Evolutionary conservation across 1,140 invertebrate genomes (phyloP), one percentile per base, ranked within the genome.

Genomic region (Drosophila nigrodunni): DNA sequence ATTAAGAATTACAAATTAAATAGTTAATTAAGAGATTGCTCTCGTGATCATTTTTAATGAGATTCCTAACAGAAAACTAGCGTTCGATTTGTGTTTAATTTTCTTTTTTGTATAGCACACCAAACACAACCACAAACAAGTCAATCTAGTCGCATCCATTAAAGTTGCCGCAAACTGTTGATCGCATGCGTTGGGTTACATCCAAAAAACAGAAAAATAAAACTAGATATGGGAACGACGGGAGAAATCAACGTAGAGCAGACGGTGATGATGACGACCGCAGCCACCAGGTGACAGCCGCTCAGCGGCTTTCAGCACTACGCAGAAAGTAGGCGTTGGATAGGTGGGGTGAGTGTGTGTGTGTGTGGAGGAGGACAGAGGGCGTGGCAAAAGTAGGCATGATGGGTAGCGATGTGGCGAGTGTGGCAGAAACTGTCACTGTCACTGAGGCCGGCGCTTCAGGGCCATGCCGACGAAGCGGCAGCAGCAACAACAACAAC

Each of bases 281-380:
- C 74, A 74, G 44, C 43, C 62, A 50, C 34, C 62, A 71, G 67
- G 76, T 76, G 60, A 76, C 67, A 76, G 66, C 60, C 66, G 58
- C 70, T 76, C 43, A 65, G 72, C 65, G 71, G 72, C 72, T 65
- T 78, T 78, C 75, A 30, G 25, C 76, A 78, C 70, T 73, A 75
- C 76, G 39, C 61, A n/a, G 39, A 52, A 21, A 68, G 7, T 4
- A 30, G 25, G 25, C 25, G 25, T 4, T 30, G 25, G 2, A 6
- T 8, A 21, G 35, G 30, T 13, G 7, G 15, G 25, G 60, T 62
- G 13, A 8, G 25, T 8, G 64, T 25, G 11, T 21, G 30, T 41
- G 34, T n/a, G 11, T 4, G 11, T 11, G 3, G 11, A 34, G 43
- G 30, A 1, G 44, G 5, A 15, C 1, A 41, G 13, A 41, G 21